A percentile compares a stretch with the other conserved stretches of the same genome.
phyloP scores from a whole-genome alignment of 2,113 vertebrate genomes.

The Haliaeetus leucogaster region DNA sequence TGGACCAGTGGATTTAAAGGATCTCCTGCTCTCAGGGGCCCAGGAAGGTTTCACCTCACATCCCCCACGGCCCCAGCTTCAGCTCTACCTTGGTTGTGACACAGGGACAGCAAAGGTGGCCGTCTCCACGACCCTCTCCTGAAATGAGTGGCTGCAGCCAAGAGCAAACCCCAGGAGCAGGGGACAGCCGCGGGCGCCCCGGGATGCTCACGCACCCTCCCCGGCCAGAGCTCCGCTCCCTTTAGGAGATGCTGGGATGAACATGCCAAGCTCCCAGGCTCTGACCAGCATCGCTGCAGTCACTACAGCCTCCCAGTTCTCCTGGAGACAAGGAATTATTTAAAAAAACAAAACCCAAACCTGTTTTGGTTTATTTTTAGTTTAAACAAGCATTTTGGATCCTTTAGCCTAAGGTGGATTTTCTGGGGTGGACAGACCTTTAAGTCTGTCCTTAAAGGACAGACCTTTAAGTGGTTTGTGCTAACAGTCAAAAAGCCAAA shows the following conservation, averaged over 20 bases:
- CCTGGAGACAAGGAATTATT: background rate
- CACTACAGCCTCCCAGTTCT: background rate
- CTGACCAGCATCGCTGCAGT: background rate
- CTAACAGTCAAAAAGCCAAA: background rate
- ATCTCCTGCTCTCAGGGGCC: background rate
- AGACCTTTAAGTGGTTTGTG: background rate
- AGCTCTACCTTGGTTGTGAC: fast-evolving
- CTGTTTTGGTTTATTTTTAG: fast-evolving
- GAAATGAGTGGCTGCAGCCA: background rate
- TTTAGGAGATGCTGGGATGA: fast-evolving
- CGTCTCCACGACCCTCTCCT: background rate
- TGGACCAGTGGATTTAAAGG: fast-evolving
- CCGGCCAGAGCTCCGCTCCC: fast-evolving
- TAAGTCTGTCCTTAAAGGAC: background rate
- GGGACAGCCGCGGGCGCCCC: background rate
- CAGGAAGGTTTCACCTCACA: background rate
- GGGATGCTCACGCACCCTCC: background rate
- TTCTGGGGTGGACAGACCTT: background rate
- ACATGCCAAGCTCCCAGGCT: background rate
- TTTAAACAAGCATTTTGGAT: fast-evolving
- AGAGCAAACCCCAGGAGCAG: background rate
- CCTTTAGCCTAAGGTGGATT: background rate
- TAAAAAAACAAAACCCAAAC: too few species aligned
- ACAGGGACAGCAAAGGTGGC: fast-evolving
- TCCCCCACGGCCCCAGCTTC: fast-evolving